Conservation (phyloP, 2,888 invertebrate species). For the Nematopogon swammerdamellus region DNA sequence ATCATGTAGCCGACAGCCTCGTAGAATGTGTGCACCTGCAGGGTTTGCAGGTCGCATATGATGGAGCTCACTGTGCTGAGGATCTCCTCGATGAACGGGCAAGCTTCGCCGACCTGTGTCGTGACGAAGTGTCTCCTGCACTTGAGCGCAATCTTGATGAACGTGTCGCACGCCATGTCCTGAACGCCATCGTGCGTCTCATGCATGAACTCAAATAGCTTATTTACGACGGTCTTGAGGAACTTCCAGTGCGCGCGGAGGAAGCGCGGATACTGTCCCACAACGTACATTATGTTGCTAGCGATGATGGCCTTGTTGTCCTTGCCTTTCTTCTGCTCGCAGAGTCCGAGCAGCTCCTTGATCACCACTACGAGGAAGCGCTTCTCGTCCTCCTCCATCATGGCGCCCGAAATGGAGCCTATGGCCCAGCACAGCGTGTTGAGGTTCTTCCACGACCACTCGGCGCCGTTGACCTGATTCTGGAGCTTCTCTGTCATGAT, state of each 20-base stretch:
- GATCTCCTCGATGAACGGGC: constrained; percentile 99
- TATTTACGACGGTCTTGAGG: constrained; percentile 99
- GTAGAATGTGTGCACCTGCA: constrained; percentile 99
- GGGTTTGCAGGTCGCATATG: constrained; percentile 97
- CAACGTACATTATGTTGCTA: constrained; percentile 99
- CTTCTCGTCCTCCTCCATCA: constrained; percentile 99
- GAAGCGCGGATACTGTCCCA: constrained; percentile 98
- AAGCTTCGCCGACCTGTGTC: constrained; percentile 91
- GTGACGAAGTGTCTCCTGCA: constrained; percentile 98
- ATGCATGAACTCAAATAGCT: constrained; percentile 99
- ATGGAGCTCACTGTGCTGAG: constrained; percentile 93
- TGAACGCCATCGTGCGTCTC: constrained; percentile 99
- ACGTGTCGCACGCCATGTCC: constrained; percentile 99
- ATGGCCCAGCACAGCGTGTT: constrained; percentile 99
- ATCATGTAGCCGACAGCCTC: constrained; percentile 99
- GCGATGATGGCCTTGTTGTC: constrained; percentile 99
- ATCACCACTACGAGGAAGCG: constrained; percentile 98
- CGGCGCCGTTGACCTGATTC: constrained; percentile 96
- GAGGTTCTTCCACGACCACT: constrained; percentile 99
- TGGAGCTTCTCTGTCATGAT: constrained; percentile 99
- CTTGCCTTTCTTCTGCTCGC: constrained; percentile 98
- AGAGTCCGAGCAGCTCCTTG: constrained; percentile 93
- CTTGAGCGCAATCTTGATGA: constrained; percentile 98
- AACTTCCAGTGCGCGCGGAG: constrained; percentile 99
- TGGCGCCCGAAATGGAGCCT: constrained; percentile 97